Percentiles rank a stretch among this genome's conserved stretches.
phyloP scores from a whole-genome alignment of 2,888 invertebrate genomes.

The Acrocera orbiculus region DNA sequence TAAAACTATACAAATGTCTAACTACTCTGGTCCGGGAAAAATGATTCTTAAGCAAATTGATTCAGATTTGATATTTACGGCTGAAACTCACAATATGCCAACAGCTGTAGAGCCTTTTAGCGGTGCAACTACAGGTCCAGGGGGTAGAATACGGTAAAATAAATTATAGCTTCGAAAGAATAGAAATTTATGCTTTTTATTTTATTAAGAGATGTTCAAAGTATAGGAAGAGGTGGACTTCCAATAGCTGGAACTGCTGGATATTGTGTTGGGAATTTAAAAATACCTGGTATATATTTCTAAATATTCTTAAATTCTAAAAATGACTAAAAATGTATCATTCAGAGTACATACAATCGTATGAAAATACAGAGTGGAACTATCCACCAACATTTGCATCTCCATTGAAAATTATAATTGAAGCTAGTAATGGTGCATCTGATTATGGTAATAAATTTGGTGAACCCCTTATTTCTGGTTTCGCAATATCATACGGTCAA shows the following conservation, averaged over 20 bases:
- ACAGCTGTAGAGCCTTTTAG: conserved; percentile 95
- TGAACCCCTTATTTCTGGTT: conserved; percentile 84
- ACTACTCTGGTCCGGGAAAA: conserved; percentile 39
- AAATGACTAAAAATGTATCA: neutral
- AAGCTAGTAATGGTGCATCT: conserved; percentile 95
- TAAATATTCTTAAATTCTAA: too few relatives aligned
- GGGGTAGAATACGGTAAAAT: conserved; percentile 59
- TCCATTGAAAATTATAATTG: conserved; percentile 76
- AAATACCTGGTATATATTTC: conserved; percentile 54
- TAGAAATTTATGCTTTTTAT: neutral
- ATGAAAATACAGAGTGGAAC: conserved; percentile 56
- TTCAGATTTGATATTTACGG: conserved; percentile 89
- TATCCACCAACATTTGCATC: conserved; percentile 85
- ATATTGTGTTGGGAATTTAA: conserved; percentile 85
- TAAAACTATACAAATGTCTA: conserved; percentile 45
- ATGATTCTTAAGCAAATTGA: conserved; percentile 41
- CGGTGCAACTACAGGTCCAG: conserved; percentile 95
- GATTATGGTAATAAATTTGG: conserved; percentile 99
- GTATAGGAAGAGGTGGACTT: conserved; percentile 83
- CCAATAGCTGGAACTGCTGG: conserved; percentile 93
- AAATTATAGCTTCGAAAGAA: neutral
- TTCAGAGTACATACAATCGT: conserved; percentile 63
- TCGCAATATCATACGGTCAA: conserved; percentile 79
- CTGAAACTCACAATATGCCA: conserved; percentile 98
- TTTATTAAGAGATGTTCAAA: conserved; percentile 65